Percentiles rank a stretch among this genome's conserved stretches.
Conservation (phyloP, 2,797 vertebrate species). For the Rhynchotus rufescens region DNA sequence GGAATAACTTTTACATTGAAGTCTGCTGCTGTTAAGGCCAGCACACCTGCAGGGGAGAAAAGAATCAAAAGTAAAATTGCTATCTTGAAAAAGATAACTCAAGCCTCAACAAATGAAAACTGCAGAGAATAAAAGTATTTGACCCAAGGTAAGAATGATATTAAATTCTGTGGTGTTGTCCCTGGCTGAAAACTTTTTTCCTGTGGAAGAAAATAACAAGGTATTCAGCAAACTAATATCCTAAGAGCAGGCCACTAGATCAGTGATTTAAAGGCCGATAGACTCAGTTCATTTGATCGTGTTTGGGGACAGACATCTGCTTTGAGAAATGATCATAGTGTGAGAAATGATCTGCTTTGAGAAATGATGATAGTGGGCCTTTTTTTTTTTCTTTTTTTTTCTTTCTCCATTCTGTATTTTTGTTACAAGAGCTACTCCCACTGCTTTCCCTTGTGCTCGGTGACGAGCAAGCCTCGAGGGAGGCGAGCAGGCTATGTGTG, state of each 20-base stretch:
- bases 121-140: conserved; percentile 8
- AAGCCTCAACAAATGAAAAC: background rate
- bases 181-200: background rate
- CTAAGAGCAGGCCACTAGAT: background rate
- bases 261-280: background rate
- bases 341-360: background rate
- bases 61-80: background rate
- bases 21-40: conserved; percentile 1
- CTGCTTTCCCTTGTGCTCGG: background rate
- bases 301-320: background rate
- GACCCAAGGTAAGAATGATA: background rate
- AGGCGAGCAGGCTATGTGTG: background rate
- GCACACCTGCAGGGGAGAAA: conserved; percentile 1
- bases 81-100: background rate
- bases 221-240: background rate
- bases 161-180: background rate
- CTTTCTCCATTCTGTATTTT: background rate
- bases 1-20: background rate
- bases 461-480: background rate
- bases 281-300: too few species aligned
- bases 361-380: background rate
- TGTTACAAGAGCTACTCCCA: background rate
- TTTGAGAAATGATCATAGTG: background rate
- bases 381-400: too few species aligned
- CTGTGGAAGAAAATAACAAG: background rate